Base-by-base conservation (phyloP, 2,113 vertebrate genomes). In the Cygnus atratus region DNA sequence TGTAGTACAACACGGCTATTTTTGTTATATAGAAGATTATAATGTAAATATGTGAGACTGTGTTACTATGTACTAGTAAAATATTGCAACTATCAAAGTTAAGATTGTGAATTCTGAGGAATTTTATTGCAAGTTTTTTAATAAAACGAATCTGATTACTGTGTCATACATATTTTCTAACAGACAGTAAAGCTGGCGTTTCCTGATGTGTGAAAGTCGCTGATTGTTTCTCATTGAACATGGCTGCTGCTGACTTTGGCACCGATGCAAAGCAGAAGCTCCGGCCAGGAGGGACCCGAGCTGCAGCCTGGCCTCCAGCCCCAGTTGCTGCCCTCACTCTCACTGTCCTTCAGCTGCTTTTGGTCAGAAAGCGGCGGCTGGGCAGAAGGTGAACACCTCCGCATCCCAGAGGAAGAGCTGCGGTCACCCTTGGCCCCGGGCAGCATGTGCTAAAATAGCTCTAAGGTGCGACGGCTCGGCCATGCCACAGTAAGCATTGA, bases 1-100 rank as follows among this genome's bases (percentile, higher is more conserved):
- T 96, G 94, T 97, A 95, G 94, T 97, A 97, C 96, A 96, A 98
- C 98, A 95, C 90, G 97, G 97, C 97, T 98, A 98, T 98, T 99
- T 98, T 98, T 99, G 97, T 98, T 98, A 98, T 97, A 97, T 98
- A 98, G 97, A 98, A 85, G 92, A 98, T 82, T 96, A 91, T 97
- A 89, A 71, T 98, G 97, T 99, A 98, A 98, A 98, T 99, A 98
- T 93, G 96, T 98, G 97, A 96, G 97, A 95, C 94, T n/a, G 91
- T 98, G 98, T 98, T 98, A 98, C 97, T 97, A 97, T 91, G 97
- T 98, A 98, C 92, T 98, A 97, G 98, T 98, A 98, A 96, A 96
- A 97, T 97, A 97, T 97, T 98, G 97, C 98, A 98, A 93, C 95
- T 98, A 97, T 98, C 93, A 87, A 97, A 97, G 97, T 97, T 95